Evolutionary conservation across 2,888 invertebrate genomes (phyloP), one percentile per base, ranked within the genome.

Genomic region (Pristionchus entomophagus): DNA sequence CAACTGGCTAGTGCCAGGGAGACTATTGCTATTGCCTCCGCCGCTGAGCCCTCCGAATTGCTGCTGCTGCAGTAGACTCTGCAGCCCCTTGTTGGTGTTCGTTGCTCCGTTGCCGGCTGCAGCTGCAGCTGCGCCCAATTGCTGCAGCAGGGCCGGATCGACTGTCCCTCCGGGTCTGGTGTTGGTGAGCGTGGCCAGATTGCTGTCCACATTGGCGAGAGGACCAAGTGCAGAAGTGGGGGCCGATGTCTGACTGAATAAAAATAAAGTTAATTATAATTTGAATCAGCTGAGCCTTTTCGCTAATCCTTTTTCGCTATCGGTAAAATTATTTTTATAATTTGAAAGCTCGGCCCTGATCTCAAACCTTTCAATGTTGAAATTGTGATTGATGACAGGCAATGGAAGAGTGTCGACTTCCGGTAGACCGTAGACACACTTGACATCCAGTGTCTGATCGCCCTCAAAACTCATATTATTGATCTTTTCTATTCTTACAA

Each of bases 351-450:
- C n/a, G n/a, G n/a, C n/a, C n/a, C n/a, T n/a, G n/a, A n/a, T n/a
- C n/a, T n/a, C 45, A 10, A 10, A 90, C 90, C 87, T 89, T 62
- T 91, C 90, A 73, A 92, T 89, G 49, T 91, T 91, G 84, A 92
- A 92, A 59, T 91, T 92, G 1, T 90, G 91, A 62, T 89, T 90
- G 29, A 91, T 87, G 10, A 89, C 86, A 35, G 93, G 92, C 29
- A 93, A 81, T 3, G 89, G 88, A 19, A 91, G 87, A 17, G 91
- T 89, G 78, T 89, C 90, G 10, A 93, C 90, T 38, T 92, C 91
- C 12, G 93, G 93, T 8, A 90, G 86, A 2, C 91, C 91, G 86
- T 92, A 92, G 81, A 90, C 88, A 86, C 91, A 92, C 69, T 90
- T 90, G 0, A 92, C 90, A 14, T 89, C 89, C 12, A 92, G 73